These are phyloP conservation scores for Eilema sororculum DNA, from an alignment of 2,888 invertebrate genomes.

Conservation along the genomic window DNA sequence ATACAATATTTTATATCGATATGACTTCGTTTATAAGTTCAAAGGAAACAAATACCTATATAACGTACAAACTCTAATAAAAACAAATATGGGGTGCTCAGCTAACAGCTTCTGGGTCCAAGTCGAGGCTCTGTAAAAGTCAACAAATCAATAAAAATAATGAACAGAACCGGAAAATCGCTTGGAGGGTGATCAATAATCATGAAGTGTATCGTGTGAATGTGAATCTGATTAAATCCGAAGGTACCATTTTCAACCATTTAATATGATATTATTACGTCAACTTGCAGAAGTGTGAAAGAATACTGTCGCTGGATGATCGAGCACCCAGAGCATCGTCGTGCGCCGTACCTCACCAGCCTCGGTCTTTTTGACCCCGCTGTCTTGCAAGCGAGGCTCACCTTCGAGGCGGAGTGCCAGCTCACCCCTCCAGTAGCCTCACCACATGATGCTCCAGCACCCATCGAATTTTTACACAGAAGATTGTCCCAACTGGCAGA, in stretches of 20 bases:
- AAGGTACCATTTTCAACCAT: too few species aligned
- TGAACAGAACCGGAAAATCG: too few species aligned
- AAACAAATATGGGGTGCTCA: neutral
- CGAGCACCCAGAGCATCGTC: conserved; percentile 83
- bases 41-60: neutral
- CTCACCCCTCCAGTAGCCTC: conserved; percentile 41
- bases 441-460: conserved; percentile 58
- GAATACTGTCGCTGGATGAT: conserved; percentile 87
- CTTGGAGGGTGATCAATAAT: too few species aligned
- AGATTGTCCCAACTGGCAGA: conserved; percentile 73
- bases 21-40: neutral
- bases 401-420: conserved; percentile 66
- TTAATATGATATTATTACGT: neutral
- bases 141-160: too few species aligned
- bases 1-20: neutral
- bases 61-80: neutral
- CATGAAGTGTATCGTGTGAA: too few species aligned
- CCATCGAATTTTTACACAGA: conserved; percentile 70
- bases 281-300: conserved; percentile 82
- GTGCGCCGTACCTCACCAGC: conserved; percentile 84
- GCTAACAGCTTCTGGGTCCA: neutral
- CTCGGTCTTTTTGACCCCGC: conserved; percentile 84
- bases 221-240: too few species aligned
- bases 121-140: too few species aligned
- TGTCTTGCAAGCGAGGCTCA: conserved; percentile 72